Base-by-base conservation (phyloP, 2,113 vertebrate species). In the Centropristis striata region DNA sequence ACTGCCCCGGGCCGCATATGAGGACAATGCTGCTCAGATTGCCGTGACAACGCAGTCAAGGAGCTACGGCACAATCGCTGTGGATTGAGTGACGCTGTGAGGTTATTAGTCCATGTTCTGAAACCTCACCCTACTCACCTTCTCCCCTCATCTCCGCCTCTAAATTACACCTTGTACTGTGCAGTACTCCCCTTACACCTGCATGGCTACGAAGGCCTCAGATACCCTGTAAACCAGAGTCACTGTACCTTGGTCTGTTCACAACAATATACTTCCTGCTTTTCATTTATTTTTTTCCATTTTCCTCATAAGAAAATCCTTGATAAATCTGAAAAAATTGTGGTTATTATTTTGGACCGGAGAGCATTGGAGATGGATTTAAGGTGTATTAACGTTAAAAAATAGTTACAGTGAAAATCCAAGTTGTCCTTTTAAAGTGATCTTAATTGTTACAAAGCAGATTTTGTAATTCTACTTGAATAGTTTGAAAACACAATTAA, bases 71-170 rank as follows among this genome's bases (percentile, higher is more conserved):
- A 91, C 91, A 90, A 89, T 92, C 18, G 27, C 37, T 14, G 79
- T 84, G 89, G 87, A 93, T 91, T 92, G 84, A 91, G 91, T 93
- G 89, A 90, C 92, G 63, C 85, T 55, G 76, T n/a, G 71, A 76
- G 84, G 86, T 92, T 89, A 86, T 89, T 91, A 89, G 77, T 89
- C 79, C 75, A 84, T 83, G 78, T 87, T 80, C 81, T 91, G 90
- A 89, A 91, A 91, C 90, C 86, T 88, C 86, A 85, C 61, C 83
- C 80, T 75, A 12, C 77, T 83, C 68, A 74, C 49, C 69, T 77
- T 73, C 80, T 78, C 72, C 39, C 18, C 85, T 85, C 58, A 36
- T 55, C 50, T 73, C 60, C 18, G 10, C 57, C 72, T 80, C 78
- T 77, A 81, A 80, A 81, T 80, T 75, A 85, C 78, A 86, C 44